Percentiles rank a stretch among this genome's conserved stretches.
Conservation (phyloP, 2,113 vertebrate genomes). For the Toxostoma redivivum region DNA sequence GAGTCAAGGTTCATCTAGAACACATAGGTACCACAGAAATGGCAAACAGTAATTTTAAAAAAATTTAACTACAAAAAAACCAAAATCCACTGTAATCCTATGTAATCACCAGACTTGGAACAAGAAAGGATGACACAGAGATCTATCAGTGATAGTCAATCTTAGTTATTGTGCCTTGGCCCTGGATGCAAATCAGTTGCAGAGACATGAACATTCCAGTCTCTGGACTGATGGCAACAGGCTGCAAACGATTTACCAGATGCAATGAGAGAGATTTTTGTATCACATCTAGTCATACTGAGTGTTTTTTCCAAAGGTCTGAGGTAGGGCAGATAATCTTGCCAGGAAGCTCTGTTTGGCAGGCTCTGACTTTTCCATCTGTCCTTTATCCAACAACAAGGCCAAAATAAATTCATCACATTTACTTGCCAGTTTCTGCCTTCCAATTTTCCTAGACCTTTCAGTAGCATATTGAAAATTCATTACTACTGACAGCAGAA, state of each 20-base stretch:
- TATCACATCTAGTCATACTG: neutral
- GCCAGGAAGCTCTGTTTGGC: constrained; percentile 31
- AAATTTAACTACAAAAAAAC: neutral
- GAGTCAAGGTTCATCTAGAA: neutral
- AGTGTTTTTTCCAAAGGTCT: constrained; percentile 29
- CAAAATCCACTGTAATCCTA: neutral
- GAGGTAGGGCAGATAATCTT: neutral
- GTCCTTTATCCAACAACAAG: neutral
- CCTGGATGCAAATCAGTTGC: neutral
- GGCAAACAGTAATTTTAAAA: neutral
- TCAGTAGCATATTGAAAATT: constrained; percentile 8
- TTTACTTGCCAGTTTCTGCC: constrained; percentile 12
- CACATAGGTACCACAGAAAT: neutral
- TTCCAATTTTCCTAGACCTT: constrained; percentile 46
- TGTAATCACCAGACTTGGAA: neutral
- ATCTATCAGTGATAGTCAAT: neutral
- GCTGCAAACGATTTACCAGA: constrained; percentile 3
- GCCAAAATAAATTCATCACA: constrained; percentile 29
- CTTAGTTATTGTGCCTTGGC: neutral
- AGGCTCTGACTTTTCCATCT: neutral
- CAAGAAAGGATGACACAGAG: neutral
- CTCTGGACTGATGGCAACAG: neutral
- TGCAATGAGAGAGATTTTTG: neutral
- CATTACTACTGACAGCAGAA: neutral
- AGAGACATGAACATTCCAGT: neutral